These are phyloP conservation scores for Oreochromis spilurus DNA, from an alignment of 2,113 vertebrate genomes.

Conservation along the genomic window DNA sequence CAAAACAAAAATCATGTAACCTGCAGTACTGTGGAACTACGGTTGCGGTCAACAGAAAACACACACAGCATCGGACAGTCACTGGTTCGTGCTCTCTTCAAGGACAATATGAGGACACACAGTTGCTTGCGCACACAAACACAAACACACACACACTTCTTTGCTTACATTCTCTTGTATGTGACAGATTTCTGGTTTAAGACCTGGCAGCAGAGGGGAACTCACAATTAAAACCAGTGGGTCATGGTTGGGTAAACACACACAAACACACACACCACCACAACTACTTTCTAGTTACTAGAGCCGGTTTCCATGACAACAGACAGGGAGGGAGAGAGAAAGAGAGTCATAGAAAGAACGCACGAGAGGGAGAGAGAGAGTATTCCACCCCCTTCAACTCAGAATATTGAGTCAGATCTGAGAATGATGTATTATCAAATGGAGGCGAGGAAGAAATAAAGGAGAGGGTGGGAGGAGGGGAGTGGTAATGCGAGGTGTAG, in stretches of 20 bases:
- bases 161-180: background rate
- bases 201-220: slow-evolving; percentile 1
- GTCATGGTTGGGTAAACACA: slow-evolving; percentile 41
- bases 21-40: background rate
- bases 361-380: background rate
- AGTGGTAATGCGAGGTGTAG: background rate
- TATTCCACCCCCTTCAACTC: slow-evolving; percentile 5
- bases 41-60: background rate
- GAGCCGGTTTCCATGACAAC: slow-evolving; percentile 77
- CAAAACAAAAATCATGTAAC: background rate
- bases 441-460: slow-evolving; percentile 7
- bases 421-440: slow-evolving; percentile 33
- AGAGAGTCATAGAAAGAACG: background rate
- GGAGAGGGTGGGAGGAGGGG: slow-evolving; percentile 14
- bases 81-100: slow-evolving; percentile 8
- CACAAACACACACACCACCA: background rate
- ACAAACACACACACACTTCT: background rate
- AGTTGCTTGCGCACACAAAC: background rate
- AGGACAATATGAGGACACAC: slow-evolving; percentile 17
- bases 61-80: background rate
- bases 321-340: slow-evolving; percentile 47
- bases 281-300: slow-evolving; percentile 64
- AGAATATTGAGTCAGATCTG: slow-evolving; percentile 42
- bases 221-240: slow-evolving; percentile 44
- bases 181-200: slow-evolving; percentile 7